These are phyloP conservation scores for Erebia ligea DNA, from an alignment of 2,888 invertebrate genomes.

Conservation along the genomic window DNA sequence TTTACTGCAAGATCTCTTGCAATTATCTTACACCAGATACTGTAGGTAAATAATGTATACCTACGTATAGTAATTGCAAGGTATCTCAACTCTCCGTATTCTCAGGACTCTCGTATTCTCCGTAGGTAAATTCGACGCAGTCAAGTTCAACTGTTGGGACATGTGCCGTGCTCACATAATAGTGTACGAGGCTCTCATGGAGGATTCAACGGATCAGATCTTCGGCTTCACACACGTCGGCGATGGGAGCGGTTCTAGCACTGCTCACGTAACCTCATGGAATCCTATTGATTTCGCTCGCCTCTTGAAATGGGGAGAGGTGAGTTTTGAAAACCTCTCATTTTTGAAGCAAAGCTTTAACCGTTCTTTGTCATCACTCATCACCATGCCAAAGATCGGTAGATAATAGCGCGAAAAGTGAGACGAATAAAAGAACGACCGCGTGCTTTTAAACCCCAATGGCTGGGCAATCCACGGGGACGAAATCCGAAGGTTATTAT, in stretches of 20 bases:
- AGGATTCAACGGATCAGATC: slow-evolving; percentile 90
- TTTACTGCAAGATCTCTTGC: too few species aligned
- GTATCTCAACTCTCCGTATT: too few species aligned
- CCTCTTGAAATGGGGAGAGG: slow-evolving; percentile 89
- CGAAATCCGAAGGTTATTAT: too few species aligned
- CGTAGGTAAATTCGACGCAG: slow-evolving; percentile 87
- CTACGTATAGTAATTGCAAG: neutral
- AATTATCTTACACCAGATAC: too few species aligned
- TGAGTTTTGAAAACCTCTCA: slow-evolving; percentile 50
- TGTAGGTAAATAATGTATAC: too few species aligned
- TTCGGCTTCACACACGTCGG: slow-evolving; percentile 89
- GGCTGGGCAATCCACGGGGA: too few species aligned
- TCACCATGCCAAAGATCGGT: too few species aligned
- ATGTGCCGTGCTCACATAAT: slow-evolving; percentile 88
- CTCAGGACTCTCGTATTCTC: neutral
- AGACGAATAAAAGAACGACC: too few species aligned
- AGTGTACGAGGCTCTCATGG: slow-evolving; percentile 89
- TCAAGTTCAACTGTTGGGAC: slow-evolving; percentile 85
- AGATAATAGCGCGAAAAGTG: too few species aligned
- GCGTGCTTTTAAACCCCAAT: too few species aligned
- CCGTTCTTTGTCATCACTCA: too few species aligned
- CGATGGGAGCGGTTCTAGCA: slow-evolving; percentile 84
- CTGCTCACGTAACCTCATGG: slow-evolving; percentile 88
- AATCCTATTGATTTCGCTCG: slow-evolving; percentile 88
- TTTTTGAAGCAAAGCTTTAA: neutral